phyloP scores from a whole-genome alignment of 2,113 vertebrate species.

The Plotosus lineatus region DNA sequence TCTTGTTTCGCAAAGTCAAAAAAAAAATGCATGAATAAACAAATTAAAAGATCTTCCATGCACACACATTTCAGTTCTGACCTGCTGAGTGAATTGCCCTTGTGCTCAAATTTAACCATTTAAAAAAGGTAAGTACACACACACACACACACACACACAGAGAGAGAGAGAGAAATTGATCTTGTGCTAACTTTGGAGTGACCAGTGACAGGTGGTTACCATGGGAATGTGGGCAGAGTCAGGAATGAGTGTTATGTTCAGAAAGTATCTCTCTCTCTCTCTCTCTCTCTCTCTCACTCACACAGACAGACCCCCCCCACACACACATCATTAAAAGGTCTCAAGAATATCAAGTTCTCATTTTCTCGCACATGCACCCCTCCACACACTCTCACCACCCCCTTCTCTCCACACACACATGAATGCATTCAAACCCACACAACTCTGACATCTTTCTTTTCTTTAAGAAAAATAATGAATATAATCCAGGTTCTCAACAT shows the following conservation, averaged over 20 bases:
- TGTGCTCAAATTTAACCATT: background rate
- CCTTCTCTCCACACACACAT: no score
- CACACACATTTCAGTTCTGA: background rate
- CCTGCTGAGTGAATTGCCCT: background rate
- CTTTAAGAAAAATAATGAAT: no score
- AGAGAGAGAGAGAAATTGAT: background rate
- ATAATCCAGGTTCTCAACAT: no score
- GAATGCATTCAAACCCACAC: no score
- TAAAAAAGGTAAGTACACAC: background rate
- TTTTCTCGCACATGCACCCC: no score
- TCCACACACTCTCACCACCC: no score
- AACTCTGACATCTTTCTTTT: no score
- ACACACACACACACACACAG: background rate
- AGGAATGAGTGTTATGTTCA: slow-evolving; percentile 22
- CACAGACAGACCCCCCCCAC: background rate
- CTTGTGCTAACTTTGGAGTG: slow-evolving; percentile 11
- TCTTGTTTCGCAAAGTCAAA: no score
- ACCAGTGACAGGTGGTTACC: slow-evolving; percentile 31
- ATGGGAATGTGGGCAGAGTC: slow-evolving; percentile 35
- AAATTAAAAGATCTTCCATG: background rate
- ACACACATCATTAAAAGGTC: no score
- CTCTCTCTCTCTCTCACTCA: background rate
- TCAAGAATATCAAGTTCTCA: no score
- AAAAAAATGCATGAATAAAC: no score
- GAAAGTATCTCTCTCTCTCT: background rate